Conservation (phyloP, 2,888 invertebrate species). For the Siphonodentalium dalli region DNA sequence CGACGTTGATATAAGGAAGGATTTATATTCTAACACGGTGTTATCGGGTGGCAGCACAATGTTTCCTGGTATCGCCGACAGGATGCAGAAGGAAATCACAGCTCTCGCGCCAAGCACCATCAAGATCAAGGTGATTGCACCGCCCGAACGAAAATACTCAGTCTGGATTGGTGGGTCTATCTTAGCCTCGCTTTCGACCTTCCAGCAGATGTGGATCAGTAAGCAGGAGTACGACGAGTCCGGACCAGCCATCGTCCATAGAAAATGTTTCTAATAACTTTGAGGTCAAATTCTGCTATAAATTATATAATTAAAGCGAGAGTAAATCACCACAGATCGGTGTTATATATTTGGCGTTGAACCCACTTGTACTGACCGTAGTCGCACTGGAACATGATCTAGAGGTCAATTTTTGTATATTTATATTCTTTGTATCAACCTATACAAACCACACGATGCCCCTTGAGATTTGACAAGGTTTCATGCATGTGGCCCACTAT, state of each 20-base stretch:
- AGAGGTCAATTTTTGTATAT: too few relatives aligned
- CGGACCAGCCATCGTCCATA: conserved; percentile 70
- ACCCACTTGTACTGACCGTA: too few relatives aligned
- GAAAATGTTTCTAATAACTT: conserved; percentile 54
- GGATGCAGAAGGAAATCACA: conserved; percentile 33
- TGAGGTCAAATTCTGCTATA: too few relatives aligned
- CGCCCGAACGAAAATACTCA: conserved; percentile 80
- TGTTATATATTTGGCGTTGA: too few relatives aligned
- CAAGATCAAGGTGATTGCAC: conserved; percentile 35
- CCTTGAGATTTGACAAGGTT: too few relatives aligned
- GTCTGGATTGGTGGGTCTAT: conserved; percentile 99
- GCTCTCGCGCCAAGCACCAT: conserved; percentile 28
- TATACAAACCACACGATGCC: too few relatives aligned
- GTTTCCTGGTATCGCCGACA: conserved; percentile 77
- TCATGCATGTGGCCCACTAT: too few relatives aligned
- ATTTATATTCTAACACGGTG: conserved; percentile 70
- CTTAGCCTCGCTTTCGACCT: conserved; percentile 76
- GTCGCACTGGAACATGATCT: too few relatives aligned
- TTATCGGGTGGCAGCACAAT: conserved; percentile 92
- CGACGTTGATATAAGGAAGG: conserved; percentile 52
- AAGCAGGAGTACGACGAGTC: conserved; percentile 55
- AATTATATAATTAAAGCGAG: too few relatives aligned
- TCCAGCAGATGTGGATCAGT: conserved; percentile 59
- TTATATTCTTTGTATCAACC: too few relatives aligned
- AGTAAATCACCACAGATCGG: too few relatives aligned